A percentile compares a stretch with the other conserved stretches of the same genome.
phyloP scores from a whole-genome alignment of 2,113 vertebrate genomes.

The Cyprinodon tularosa region DNA sequence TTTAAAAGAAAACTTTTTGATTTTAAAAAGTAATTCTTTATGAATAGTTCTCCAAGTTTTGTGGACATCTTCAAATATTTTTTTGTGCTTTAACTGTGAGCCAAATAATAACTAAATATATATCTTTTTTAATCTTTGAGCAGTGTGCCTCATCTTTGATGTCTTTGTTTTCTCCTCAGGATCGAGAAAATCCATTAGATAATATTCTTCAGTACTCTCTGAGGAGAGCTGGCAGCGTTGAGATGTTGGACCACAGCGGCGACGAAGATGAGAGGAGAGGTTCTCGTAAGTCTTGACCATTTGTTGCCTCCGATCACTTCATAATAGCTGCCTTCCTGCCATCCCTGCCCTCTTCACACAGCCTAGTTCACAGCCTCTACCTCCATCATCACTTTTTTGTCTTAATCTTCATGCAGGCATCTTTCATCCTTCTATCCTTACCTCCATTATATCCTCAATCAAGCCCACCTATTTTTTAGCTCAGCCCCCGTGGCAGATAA shows the following conservation, averaged over 20 bases:
- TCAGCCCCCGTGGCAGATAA: constrained; percentile 63
- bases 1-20: neutral
- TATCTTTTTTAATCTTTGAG: neutral
- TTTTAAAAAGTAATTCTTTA: neutral
- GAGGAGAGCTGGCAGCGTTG: constrained; percentile 75
- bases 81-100: neutral
- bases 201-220: constrained; percentile 82
- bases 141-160: neutral
- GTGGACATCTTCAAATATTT: neutral
- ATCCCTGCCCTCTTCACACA: neutral
- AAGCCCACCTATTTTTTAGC: constrained; percentile 69
- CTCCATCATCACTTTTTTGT: constrained; percentile 24
- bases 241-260: constrained; percentile 86
- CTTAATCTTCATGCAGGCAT: constrained; percentile 56
- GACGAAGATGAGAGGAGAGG: constrained; percentile 82
- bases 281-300: constrained; percentile 66
- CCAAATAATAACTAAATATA: neutral
- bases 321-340: neutral
- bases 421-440: constrained; percentile 63
- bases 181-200: constrained; percentile 89
- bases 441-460: constrained; percentile 65
- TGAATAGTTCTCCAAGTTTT: neutral
- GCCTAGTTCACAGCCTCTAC: constrained; percentile 4
- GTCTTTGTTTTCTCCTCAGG: constrained; percentile 67
- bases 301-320: neutral